These are phyloP conservation scores for Luperina nickerlii DNA, from an alignment of 2,888 invertebrate genomes.

Conservation along the genomic window DNA sequence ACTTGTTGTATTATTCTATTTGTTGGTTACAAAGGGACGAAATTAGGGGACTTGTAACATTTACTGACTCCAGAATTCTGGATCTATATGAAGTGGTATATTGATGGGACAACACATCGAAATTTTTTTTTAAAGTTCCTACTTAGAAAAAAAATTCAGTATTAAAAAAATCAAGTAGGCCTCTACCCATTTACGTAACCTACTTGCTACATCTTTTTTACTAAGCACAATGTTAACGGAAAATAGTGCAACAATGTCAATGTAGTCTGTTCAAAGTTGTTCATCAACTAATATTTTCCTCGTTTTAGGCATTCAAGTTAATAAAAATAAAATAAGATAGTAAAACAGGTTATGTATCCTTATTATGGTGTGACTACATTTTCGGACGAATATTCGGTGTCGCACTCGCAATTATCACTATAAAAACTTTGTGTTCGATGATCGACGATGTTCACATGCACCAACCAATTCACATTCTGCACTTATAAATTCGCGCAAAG, in stretches of 20 bases:
- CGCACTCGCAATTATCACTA: background rate
- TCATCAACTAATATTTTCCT: constrained; percentile 21
- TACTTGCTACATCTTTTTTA: background rate
- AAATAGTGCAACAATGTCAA: background rate
- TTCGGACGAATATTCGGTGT: background rate
- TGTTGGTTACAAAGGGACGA: background rate
- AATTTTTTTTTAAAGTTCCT: background rate
- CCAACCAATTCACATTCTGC: background rate
- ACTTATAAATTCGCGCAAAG: background rate
- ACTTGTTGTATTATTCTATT: background rate
- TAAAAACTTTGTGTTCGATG: background rate
- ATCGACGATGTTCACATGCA: background rate
- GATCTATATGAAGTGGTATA: background rate
- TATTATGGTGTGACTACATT: constrained; percentile 2
- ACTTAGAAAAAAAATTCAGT: background rate
- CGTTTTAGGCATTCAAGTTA: background rate
- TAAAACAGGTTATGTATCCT: constrained; percentile 2
- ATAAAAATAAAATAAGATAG: background rate
- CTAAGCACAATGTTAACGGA: background rate
- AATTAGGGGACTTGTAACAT: background rate
- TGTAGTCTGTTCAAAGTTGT: constrained; percentile 2
- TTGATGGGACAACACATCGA: background rate
- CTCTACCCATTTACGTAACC: background rate
- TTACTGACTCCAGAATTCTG: background rate
- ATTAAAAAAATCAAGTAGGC: background rate